Evolutionary conservation across 2,888 invertebrate species (phyloP).

Genomic region (Miltochrista miniata): DNA sequence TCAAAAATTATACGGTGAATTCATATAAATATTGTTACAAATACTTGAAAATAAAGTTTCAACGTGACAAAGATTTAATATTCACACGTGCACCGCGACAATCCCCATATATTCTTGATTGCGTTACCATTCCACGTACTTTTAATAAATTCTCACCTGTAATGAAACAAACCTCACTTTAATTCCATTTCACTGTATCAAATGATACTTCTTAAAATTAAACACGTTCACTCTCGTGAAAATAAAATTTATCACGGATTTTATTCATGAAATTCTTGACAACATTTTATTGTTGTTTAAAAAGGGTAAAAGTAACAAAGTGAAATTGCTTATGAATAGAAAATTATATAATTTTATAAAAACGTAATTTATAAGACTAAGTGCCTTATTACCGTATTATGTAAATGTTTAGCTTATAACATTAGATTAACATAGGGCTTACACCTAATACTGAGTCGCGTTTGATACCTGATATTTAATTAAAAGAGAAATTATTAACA

Average conservation of each 20-base stretch:
- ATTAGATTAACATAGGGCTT: too few species aligned
- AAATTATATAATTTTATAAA: neutral
- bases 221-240: conserved; percentile 17
- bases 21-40: conserved; percentile 14
- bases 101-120: conserved; percentile 45
- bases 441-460: too few species aligned
- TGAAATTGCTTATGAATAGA: neutral
- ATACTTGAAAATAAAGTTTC: conserved; percentile 12
- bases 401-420: too few species aligned
- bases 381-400: neutral
- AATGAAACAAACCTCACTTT: conserved; percentile 30
- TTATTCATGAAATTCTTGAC: conserved; percentile 3
- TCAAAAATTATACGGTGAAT: too few species aligned
- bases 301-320: neutral
- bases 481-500: too few species aligned
- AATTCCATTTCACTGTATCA: conserved; percentile 31
- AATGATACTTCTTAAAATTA: conserved; percentile 34
- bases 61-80: conserved; percentile 17
- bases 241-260: conserved; percentile 1
- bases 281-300: conserved; percentile 1
- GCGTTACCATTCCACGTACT: conserved; percentile 50
- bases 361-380: neutral
- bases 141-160: conserved; percentile 42
- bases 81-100: conserved; percentile 35
- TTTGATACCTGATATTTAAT: too few species aligned